Evolutionary conservation across 1,140 invertebrate genomes (phyloP), one percentile per base, ranked within the genome.

Genomic region (Portunus trituberculatus): DNA sequence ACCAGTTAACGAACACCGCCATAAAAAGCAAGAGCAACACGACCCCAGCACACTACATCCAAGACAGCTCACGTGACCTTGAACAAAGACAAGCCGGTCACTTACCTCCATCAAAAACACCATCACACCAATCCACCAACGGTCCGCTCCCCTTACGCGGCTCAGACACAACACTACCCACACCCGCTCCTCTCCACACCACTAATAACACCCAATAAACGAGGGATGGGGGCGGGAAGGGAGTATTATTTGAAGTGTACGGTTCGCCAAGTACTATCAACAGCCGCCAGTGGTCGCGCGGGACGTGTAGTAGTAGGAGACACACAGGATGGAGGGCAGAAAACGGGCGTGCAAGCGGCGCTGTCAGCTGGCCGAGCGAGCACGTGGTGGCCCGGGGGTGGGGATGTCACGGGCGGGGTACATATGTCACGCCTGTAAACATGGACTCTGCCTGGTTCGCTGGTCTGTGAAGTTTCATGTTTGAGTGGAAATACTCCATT

Each of bases 91-190:
- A 76, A 76, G 16, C 20, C 67, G 67, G 67, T 76, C 67, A 76
- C 67, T 76, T 76, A 76, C 67, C 67, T 20, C 67, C 67, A 76
- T 76, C 67, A 76, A 76, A 76, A 76, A 76, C 67, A 76, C 67
- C 67, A 76, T 76, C 67, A 76, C 67, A 76, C 6, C 67, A 12
- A 76, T n/a, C 25, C 67, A n/a, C n/a, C 67, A 76, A 76, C 67
- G 67, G 67, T n/a, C 20, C 67, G 4, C 67, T n/a, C 20, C 67
- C n/a, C 67, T n/a, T n/a, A 76, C 67, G 52, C 52, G 52, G 52
- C 52, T 39, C 39, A 39, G 39, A 39, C 39, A 39, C 39, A 20
- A 59, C 52, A 59, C 52, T 0, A 76, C 67, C 12, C 67, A 25
- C 67, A 76, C 67, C 6, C 67, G n/a, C 67, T n/a, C 67, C 20